Percentiles rank a stretch among this genome's conserved stretches.
Conservation (phyloP, 2,113 vertebrate species). For the Delphinus delphis region DNA sequence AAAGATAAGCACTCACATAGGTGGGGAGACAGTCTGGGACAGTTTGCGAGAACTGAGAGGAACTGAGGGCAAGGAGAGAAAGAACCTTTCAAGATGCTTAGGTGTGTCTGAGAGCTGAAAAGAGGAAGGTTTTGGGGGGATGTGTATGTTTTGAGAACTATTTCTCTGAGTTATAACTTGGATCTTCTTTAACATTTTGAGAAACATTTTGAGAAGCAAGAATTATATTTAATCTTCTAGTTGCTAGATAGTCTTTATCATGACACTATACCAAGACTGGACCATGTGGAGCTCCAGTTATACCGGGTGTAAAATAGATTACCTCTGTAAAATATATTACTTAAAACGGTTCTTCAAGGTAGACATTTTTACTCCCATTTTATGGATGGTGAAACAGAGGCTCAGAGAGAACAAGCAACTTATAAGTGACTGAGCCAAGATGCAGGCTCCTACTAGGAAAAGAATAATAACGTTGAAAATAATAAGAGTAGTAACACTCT, state of each 20-base stretch:
- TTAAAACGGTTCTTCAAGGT: constrained; percentile 2
- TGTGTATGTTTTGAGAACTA: not conserved
- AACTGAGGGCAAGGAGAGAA: not conserved
- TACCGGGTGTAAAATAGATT: not conserved
- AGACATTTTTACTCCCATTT: constrained; percentile 39
- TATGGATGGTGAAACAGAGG: not conserved
- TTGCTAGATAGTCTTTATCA: not conserved
- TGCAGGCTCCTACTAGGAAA: not conserved
- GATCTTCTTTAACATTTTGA: not conserved
- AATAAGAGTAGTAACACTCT: not conserved
- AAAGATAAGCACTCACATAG: not conserved
- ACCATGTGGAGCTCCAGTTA: not conserved
- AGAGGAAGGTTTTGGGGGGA: not conserved
- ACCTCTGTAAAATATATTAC: not conserved
- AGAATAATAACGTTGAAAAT: not conserved
- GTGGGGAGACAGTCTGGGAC: not conserved
- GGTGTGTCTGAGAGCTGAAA: not conserved
- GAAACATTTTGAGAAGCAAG: constrained; percentile 4
- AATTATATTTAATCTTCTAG: not conserved
- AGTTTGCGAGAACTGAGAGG: not conserved
- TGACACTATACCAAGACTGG: not conserved
- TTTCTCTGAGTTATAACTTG: not conserved
- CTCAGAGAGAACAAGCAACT: not conserved
- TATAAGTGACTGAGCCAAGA: not conserved
- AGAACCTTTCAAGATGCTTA: not conserved